Percentiles rank a stretch among this genome's conserved stretches.
These are phyloP conservation scores for Ciconia maguari DNA, from an alignment of 2,113 vertebrate species.

Conservation along the genomic window DNA sequence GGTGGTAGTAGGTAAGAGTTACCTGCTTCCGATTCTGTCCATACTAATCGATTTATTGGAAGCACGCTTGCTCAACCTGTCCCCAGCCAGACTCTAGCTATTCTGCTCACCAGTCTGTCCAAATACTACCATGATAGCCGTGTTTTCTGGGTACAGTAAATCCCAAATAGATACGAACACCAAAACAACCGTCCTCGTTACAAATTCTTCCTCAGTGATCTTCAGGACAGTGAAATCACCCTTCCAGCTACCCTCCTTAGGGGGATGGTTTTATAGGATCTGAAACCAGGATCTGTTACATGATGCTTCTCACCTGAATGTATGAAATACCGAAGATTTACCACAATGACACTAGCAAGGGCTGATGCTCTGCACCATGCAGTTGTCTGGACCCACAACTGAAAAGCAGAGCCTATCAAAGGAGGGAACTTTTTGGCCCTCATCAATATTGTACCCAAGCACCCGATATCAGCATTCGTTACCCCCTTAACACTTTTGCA, in stretches of 20 bases:
- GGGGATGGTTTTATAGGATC: neutral
- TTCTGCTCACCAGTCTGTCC: neutral
- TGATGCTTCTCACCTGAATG: neutral
- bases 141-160: neutral
- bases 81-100: neutral
- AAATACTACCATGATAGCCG: accelerated
- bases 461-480: accelerated
- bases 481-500: neutral
- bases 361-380: neutral
- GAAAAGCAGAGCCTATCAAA: neutral
- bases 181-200: neutral
- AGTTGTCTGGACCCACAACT: neutral
- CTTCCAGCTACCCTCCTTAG: neutral
- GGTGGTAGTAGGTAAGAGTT: neutral
- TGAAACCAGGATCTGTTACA: neutral
- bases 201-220: neutral
- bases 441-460: neutral
- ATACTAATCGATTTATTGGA: accelerated
- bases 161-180: neutral
- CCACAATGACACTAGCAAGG: neutral
- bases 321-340: neutral
- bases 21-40: neutral
- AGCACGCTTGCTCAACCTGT: accelerated
- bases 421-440: neutral
- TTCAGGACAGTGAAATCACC: neutral